Evolutionary conservation across 2,888 invertebrate genomes (phyloP), one percentile per base, ranked within the genome.

Genomic region (Lithosia quadra): DNA sequence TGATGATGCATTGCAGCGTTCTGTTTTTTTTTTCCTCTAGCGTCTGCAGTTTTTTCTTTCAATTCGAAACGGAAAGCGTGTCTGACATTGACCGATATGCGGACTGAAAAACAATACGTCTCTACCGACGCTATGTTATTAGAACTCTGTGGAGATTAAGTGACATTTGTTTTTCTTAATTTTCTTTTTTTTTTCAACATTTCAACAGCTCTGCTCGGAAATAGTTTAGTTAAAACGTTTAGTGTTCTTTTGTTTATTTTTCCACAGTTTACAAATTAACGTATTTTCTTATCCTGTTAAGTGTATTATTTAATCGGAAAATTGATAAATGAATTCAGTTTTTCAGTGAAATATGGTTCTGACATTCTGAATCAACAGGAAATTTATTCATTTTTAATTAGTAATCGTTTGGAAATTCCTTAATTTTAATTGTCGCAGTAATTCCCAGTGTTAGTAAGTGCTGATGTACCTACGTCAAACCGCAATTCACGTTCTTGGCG

Each of bases 71-170:
- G 87, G 90, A 91, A 91, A 92, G 88, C 90, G 83, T 70, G 76
- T 76, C 83, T 88, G 92, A 88, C 93, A 92, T 92, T 92, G 93
- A 93, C 92, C 92, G 90, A 92, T 89, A 88, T 91, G 88, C 84
- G 69, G 74, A 77, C 86, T 87, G 90, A 91, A 91, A 92, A 91
- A 92, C 91, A 90, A 91, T 91, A 86, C 86, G 75, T 81, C 82
- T 81, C 72, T 61, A 33, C 67, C 70, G 68, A 73, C 75, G 73
- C 71, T 70, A 75, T 75, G 72, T 79, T 74, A 77, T 75, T 80
- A 69, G 72, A 77, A 74, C 66, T 68, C 68, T 61, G 76, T 75
- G 73, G 62, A 75, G 79, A 77, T 74, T 76, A 74, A 77, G 74
- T 76, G 76, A 76, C 73, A 77, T 76, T 77, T 69, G 59, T 72